phyloP scores from a whole-genome alignment of 2,888 invertebrate genomes.

The Apoda limacodes region DNA sequence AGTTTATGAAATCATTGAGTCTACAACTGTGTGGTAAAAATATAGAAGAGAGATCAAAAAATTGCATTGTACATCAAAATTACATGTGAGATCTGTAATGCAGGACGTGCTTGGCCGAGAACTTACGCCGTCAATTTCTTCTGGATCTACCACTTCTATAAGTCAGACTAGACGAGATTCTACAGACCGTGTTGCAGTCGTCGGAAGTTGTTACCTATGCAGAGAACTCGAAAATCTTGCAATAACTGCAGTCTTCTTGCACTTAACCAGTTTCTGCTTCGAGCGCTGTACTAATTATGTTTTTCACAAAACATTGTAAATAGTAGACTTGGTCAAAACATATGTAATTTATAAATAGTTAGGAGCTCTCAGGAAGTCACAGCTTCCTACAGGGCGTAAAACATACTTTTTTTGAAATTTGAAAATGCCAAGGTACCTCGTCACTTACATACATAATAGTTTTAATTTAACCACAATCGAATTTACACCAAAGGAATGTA shows the following conservation, averaged over 20 bases:
- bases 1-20: constrained; percentile 12
- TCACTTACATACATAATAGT: constrained; percentile 8
- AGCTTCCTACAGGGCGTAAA: constrained; percentile 5
- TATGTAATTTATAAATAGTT: constrained; percentile 7
- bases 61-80: constrained; percentile 10
- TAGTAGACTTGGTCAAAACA: no score
- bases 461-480: no score
- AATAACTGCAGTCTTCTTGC: constrained; percentile 1
- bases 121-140: constrained; percentile 4
- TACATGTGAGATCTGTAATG: constrained; percentile 12
- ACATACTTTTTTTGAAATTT: constrained; percentile 6
- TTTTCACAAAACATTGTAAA: no score
- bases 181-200: constrained; percentile 10
- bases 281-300: no score
- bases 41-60: constrained; percentile 10
- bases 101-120: constrained; percentile 11
- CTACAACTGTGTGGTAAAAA: constrained; percentile 9
- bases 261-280: no score
- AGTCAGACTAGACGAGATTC: constrained; percentile 11
- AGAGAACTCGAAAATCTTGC: constrained; percentile 4
- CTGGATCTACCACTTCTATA: constrained; percentile 6
- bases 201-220: constrained; percentile 6
- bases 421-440: constrained; percentile 8
- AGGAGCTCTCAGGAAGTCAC: constrained; percentile 7
- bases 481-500: no score